Evolutionary conservation across 1,140 invertebrate species (phyloP), one percentile per base, ranked within the genome.

Genomic region (Drosophila kikkawai): DNA sequence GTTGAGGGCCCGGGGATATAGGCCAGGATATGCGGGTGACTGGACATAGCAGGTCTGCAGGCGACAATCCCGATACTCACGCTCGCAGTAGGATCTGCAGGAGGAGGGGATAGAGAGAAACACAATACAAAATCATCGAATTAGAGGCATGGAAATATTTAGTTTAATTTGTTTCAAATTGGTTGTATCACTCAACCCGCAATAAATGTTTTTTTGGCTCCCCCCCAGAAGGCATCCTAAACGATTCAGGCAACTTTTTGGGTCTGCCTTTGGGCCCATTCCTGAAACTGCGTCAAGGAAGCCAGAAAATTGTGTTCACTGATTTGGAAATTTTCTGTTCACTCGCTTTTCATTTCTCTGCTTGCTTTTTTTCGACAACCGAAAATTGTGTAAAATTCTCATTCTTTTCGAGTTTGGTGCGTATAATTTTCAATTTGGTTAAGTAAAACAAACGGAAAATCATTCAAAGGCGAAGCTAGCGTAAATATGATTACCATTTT

Each of bases 41-140:
- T 98, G 97, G 1, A 98, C 97, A 93, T 97, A 98, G 92, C 97
- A 98, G 4, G 97, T 98, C 83, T 98, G 97, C 1, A 98, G 94
- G 11, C 96, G 94, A 85, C 97, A 98, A 88, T 97, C 97, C 29
- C 96, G 94, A 92, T 97, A 98, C 50, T 96, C 95, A 51, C 97
- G 94, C 85, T 98, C 97, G 91, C 97, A 98, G 92, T 98, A 98
- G 13, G 96, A 97, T 39, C 97, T 97, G 92, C 36, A 63, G 9
- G 74, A 22, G 22, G 22, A 22, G 57, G 29, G 34, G 5, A 15
- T 39, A 19, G 26, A 29, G 13, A 29, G 4, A 48, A 26, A 19
- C 26, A 63, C 22, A 45, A 29, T 63, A 19, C 22, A 32, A 66
- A 68, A 47, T 68, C 64, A 82, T 75, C 45, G 71, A 75, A 77